phyloP scores from a whole-genome alignment of 2,797 vertebrate species.

The Oryzias dopingdopingensis region DNA sequence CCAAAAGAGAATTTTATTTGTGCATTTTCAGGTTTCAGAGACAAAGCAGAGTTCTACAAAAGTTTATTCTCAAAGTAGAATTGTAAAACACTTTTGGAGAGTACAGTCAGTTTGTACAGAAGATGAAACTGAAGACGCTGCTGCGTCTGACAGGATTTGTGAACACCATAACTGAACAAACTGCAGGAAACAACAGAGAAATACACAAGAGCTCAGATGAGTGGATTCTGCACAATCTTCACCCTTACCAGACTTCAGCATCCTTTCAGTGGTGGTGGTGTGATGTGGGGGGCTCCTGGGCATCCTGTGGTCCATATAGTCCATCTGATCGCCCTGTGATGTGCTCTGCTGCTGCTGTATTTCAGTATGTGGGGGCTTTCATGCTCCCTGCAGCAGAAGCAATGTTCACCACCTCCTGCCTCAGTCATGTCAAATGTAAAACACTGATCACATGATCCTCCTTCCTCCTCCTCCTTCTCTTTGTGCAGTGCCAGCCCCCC shows the following conservation, averaged over 20 bases:
- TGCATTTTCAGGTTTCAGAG: too few relatives aligned
- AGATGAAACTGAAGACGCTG: too few relatives aligned
- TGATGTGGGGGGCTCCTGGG: conserved; percentile 41
- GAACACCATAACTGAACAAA: neutral
- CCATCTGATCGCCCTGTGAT: neutral
- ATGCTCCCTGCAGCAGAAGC: conserved; percentile 16
- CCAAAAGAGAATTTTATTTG: too few relatives aligned
- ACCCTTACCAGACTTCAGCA: conserved; percentile 88
- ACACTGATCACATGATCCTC: conserved; percentile 34
- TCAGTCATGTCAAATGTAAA: conserved; percentile 25
- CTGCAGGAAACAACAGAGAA: neutral
- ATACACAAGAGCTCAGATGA: neutral
- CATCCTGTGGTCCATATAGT: conserved; percentile 49
- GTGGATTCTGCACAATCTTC: neutral
- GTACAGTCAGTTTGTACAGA: too few relatives aligned
- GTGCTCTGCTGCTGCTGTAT: neutral
- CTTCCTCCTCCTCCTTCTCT: conserved; percentile 44
- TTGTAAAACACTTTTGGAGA: too few relatives aligned
- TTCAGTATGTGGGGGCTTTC: conserved; percentile 9
- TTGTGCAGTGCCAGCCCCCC: conserved; percentile 8
- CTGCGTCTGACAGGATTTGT: too few relatives aligned
- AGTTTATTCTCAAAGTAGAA: too few relatives aligned
- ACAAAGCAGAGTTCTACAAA: too few relatives aligned
- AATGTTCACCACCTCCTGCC: conserved; percentile 16
- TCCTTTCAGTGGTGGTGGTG: conserved; percentile 63